Percentiles rank a stretch among this genome's conserved stretches.
Evolutionary conservation across 2,888 invertebrate genomes (phyloP).

Genomic region (Agonopterix alstromeriana): DNA sequence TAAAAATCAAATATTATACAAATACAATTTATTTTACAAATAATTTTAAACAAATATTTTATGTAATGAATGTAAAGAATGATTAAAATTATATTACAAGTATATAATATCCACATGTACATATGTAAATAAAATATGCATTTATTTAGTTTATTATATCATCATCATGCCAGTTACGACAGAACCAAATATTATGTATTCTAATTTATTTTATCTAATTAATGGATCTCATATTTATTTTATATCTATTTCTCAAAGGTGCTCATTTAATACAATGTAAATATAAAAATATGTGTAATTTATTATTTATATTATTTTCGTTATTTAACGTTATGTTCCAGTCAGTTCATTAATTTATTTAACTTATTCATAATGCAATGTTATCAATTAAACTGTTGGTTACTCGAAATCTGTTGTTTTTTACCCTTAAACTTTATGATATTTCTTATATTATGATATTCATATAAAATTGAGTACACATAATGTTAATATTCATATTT

Average conservation of each 20-base stretch:
- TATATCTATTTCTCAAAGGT: slow-evolving; percentile 29
- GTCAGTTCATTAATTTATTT: slow-evolving; percentile 31
- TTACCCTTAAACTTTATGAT: no score
- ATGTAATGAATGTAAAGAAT: slow-evolving; percentile 8
- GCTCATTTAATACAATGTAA: slow-evolving; percentile 36
- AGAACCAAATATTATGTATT: slow-evolving; percentile 22
- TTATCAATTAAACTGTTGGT: slow-evolving; percentile 61
- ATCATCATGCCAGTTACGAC: slow-evolving; percentile 5
- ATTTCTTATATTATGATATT: no score
- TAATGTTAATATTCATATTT: no score
- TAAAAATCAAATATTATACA: slow-evolving; percentile 8
- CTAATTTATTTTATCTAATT: slow-evolving; percentile 24
- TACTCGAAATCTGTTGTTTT: slow-evolving; percentile 26
- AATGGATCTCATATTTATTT: slow-evolving; percentile 44
- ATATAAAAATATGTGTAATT: slow-evolving; percentile 25
- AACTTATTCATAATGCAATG: slow-evolving; percentile 41
- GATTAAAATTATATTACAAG: not conserved
- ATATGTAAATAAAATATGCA: slow-evolving; percentile 49
- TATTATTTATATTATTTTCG: slow-evolving; percentile 21
- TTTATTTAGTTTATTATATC: slow-evolving; percentile 34
- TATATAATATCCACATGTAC: slow-evolving; percentile 23
- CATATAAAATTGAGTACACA: no score
- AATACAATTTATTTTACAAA: slow-evolving; percentile 4
- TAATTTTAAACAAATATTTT: slow-evolving; percentile 16
- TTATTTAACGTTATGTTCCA: slow-evolving; percentile 23